Evolutionary conservation across 2,797 vertebrate species (phyloP).

Genomic region (Trachops cirrhosus): DNA sequence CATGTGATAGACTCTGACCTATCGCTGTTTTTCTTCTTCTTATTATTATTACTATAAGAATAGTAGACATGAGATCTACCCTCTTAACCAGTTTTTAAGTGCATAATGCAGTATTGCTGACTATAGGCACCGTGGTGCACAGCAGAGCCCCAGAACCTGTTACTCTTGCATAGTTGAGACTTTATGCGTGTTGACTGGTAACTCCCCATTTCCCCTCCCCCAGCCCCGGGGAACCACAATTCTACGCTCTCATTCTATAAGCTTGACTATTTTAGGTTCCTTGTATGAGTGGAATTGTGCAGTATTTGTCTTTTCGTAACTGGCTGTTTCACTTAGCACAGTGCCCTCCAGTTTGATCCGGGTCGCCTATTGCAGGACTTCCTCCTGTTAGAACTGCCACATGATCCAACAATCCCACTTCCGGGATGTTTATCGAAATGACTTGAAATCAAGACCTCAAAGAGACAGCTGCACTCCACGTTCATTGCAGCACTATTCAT

Average conservation of each 20-base stretch:
- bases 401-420: neutral
- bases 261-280: neutral
- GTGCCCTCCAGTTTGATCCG: neutral
- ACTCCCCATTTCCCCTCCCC: neutral
- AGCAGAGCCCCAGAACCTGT: neutral
- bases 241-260: neutral
- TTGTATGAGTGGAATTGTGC: neutral
- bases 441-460: neutral
- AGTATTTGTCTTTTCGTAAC: neutral
- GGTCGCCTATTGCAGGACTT: neutral
- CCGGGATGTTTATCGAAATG: neutral
- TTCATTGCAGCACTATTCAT: neutral
- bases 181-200: neutral
- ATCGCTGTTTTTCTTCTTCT: neutral
- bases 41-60: neutral
- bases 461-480: neutral
- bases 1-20: neutral
- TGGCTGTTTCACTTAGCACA: neutral
- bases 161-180: neutral
- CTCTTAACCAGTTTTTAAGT: neutral
- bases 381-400: neutral
- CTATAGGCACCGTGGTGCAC: neutral
- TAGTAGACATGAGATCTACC: neutral
- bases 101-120: neutral
- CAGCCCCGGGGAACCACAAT: neutral